These are phyloP conservation scores for Adela reaumurella DNA, from an alignment of 2,888 invertebrate genomes.

Conservation along the genomic window DNA sequence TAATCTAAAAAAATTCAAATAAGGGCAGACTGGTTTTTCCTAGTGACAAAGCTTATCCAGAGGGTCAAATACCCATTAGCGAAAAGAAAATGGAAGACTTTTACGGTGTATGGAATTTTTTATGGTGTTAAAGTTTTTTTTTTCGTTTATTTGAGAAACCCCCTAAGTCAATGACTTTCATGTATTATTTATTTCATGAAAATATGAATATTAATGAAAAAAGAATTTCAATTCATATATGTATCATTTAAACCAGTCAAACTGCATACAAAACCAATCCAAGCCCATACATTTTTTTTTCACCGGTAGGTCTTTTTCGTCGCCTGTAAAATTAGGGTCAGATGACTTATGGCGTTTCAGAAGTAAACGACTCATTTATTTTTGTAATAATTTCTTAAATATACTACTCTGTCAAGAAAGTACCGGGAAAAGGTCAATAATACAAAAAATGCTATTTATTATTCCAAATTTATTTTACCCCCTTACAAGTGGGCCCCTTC, in stretches of 20 bases:
- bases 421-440: too few species aligned
- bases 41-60: constrained; percentile 4
- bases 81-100: constrained; percentile 5
- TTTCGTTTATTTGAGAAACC: constrained; percentile 5
- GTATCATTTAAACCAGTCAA: constrained; percentile 6
- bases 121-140: constrained; percentile 4
- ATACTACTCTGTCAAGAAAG: too few species aligned
- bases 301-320: constrained; percentile 4
- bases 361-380: not conserved
- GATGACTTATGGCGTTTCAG: constrained; percentile 5
- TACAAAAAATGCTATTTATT: too few species aligned
- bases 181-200: constrained; percentile 4
- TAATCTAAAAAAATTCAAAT: constrained; percentile 5
- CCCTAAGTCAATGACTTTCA: constrained; percentile 4
- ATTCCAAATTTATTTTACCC: too few species aligned
- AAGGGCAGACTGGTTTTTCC: constrained; percentile 5
- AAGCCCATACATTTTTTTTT: constrained; percentile 4
- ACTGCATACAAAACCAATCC: constrained; percentile 5
- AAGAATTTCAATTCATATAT: constrained; percentile 4
- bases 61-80: constrained; percentile 5
- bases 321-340: constrained; percentile 5
- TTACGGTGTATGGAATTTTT: constrained; percentile 3
- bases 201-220: constrained; percentile 4
- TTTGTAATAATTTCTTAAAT: not conserved
- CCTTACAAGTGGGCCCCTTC: too few species aligned